phyloP scores from a whole-genome alignment of 2,888 invertebrate genomes.

The Bombyx huttoni region DNA sequence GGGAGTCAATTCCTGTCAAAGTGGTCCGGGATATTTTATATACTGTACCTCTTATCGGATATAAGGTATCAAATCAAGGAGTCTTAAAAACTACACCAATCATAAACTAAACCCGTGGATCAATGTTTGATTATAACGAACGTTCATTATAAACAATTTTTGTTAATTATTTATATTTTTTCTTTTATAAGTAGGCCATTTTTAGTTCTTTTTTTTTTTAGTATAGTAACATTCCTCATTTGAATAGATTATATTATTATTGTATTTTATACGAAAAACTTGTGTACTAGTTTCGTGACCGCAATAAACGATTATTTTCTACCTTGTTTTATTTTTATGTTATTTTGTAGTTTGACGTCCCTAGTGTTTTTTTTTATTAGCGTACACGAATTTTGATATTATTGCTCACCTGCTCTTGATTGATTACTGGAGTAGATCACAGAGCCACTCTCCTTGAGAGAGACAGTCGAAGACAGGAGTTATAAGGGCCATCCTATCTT shows the following conservation, averaged over 20 bases:
- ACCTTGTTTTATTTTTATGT: conserved; percentile 7
- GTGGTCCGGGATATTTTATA: no score
- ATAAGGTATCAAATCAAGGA: no score
- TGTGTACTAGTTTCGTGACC: conserved; percentile 8
- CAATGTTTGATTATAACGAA: not conserved
- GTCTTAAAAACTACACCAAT: no score
- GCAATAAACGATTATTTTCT: not conserved
- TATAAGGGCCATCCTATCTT: not conserved
- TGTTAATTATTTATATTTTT: conserved; percentile 4
- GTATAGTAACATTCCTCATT: conserved; percentile 35
- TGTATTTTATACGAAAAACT: not conserved
- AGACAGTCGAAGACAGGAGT: not conserved
- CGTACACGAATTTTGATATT: no score
- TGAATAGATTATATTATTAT: conserved; percentile 18
- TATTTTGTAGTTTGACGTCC: conserved; percentile 3
- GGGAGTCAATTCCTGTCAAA: no score
- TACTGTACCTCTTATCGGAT: no score
- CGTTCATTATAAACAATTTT: not conserved
- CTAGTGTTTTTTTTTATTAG: not conserved
- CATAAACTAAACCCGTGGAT: no score
- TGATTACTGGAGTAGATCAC: not conserved
- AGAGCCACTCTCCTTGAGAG: not conserved
- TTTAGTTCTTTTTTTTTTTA: conserved; percentile 18
- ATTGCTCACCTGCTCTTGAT: no score
- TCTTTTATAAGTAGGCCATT: conserved; percentile 8